A percentile compares a stretch with the other conserved stretches of the same genome.
Conservation (phyloP, 2,797 vertebrate genomes). For the Gadopsis bispinosus region DNA sequence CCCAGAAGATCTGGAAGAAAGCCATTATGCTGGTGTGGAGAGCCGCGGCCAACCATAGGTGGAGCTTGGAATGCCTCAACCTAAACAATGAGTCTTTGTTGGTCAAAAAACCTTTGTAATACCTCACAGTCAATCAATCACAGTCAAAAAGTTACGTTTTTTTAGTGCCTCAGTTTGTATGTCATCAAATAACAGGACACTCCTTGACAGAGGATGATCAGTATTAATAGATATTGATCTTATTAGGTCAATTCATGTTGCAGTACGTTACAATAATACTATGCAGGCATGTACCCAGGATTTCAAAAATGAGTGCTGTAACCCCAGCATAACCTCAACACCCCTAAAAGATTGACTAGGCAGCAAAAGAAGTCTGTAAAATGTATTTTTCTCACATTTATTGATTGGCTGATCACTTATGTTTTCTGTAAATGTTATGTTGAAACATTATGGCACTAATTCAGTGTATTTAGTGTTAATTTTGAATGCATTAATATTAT, state of each 20-base stretch:
- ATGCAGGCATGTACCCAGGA: too few species aligned
- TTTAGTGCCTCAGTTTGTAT: background rate
- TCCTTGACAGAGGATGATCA: background rate
- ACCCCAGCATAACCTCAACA: background rate
- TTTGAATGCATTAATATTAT: too few species aligned
- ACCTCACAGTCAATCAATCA: background rate
- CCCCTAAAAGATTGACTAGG: background rate
- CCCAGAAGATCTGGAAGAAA: slow-evolving; percentile 99
- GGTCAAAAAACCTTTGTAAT: background rate
- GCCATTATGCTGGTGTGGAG: slow-evolving; percentile 99
- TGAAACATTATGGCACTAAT: too few species aligned
- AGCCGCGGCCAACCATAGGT: slow-evolving; percentile 99
- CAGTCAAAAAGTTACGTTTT: background rate
- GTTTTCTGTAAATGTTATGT: background rate
- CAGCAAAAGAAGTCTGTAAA: too few species aligned
- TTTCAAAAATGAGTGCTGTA: too few species aligned
- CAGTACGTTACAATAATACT: background rate
- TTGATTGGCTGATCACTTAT: background rate
- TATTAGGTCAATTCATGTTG: background rate
- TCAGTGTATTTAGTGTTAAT: too few species aligned
- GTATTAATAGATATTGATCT: background rate
- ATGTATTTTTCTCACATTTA: background rate
- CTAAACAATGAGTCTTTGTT: background rate
- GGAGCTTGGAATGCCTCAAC: slow-evolving; percentile 23
- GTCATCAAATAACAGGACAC: background rate